Base-by-base conservation (phyloP, 2,113 vertebrate species). In the Morone chrysops region DNA sequence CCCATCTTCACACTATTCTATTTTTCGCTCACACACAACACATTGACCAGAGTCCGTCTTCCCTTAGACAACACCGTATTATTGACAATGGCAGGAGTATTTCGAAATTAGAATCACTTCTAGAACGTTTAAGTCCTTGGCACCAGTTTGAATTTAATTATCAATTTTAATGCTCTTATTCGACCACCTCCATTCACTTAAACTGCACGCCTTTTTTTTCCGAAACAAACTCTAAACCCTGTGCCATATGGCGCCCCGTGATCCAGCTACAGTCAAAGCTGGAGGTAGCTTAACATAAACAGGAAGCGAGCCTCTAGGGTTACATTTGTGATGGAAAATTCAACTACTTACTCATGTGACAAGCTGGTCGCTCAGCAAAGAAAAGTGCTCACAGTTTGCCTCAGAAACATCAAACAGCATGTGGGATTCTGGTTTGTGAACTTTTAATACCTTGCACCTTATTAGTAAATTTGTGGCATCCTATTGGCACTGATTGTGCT, bases 321-420 rank as follows among this genome's bases (percentile, higher is more conserved):
- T 92, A 67, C 0, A 70, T 81, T 87, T 86, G 85, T 89, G 84
- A 92, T 93, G 93, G 91, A 93, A 94, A 92, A 90, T 87, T 84
- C 75, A 79, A 48, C 75, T 38, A 60, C 71, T 90, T 75, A 73
- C 67, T 87, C 65, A 59, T 80, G 63, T 78, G 53, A 91, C 80
- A 84, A 77, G 48, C 73, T 50, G 68, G 38, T 56, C 41, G 38
- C 18, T 56, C 67, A 59, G 82, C 56, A 22, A 63, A 65, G 56
- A 59, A 70, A 76, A 76, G 61, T 66, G 41, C 48, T 86, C 18
- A 70, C 68, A 65, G 4, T 68, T 1, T 56, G 60, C 54, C 50
- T 36, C 41, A 63, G 75, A 8, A 75, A 25, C 25, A 73, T 82
- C 51, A 57, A 76, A 56, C 45, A 43, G 36, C 50, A 14, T 50